Conservation (phyloP, 2,113 vertebrate genomes). For the Ibidorhyncha struthersii region DNA sequence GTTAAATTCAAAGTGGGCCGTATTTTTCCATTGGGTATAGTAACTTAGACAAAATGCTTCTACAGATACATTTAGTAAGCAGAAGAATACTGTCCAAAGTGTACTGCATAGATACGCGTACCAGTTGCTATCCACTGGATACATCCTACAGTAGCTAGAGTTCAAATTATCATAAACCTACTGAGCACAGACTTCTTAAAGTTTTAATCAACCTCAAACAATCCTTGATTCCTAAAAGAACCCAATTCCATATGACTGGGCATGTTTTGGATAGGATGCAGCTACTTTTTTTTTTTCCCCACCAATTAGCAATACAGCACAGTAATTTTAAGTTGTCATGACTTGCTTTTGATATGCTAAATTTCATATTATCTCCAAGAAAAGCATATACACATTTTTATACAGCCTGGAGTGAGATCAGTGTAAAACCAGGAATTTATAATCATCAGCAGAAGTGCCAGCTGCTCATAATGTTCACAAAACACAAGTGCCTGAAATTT, state of each 20-base stretch:
- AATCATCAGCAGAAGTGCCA: slow-evolving; percentile 75
- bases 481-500: slow-evolving; percentile 16
- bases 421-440: slow-evolving; percentile 73
- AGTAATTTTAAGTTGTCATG: slow-evolving; percentile 52
- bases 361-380: slow-evolving; percentile 53
- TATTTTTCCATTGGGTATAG: not conserved
- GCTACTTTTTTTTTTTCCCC: not conserved
- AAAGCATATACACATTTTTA: slow-evolving; percentile 65
- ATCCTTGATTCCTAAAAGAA: not conserved
- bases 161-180: not conserved
- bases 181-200: not conserved
- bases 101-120: not conserved
- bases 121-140: not conserved
- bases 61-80: not conserved
- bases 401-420: slow-evolving; percentile 64
- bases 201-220: not conserved
- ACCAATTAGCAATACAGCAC: slow-evolving; percentile 50
- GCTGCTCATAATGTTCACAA: slow-evolving; percentile 74
- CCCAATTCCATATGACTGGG: not conserved
- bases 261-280: slow-evolving; percentile 22
- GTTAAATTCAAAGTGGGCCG: not conserved
- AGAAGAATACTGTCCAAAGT: slow-evolving; percentile 55
- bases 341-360: slow-evolving; percentile 67
- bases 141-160: not conserved
- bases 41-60: not conserved